A percentile compares a stretch with the other conserved stretches of the same genome.
These are phyloP conservation scores for Malurus melanocephalus DNA, from an alignment of 2,113 vertebrate genomes.

Conservation along the genomic window DNA sequence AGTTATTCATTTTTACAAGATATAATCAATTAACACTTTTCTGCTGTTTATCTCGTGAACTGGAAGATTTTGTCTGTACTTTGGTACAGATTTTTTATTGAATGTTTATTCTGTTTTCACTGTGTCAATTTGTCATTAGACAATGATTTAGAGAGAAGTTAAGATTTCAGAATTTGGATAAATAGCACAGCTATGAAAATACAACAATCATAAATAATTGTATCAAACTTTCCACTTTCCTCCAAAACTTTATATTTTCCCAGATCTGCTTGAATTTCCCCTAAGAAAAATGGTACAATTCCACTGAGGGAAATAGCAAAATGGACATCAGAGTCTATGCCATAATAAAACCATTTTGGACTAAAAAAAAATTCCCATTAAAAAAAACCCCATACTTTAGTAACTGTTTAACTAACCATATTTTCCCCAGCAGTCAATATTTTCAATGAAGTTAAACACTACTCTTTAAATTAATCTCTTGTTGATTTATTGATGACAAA, in stretches of 20 bases:
- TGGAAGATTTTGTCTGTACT: neutral
- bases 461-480: neutral
- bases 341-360: neutral
- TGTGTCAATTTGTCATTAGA: neutral
- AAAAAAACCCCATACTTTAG: neutral
- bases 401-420: neutral
- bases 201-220: neutral
- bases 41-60: neutral
- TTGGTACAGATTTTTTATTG: neutral
- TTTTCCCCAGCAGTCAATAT: neutral
- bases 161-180: neutral
- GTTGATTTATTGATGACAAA: neutral
- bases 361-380: neutral
- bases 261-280: neutral
- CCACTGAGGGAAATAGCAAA: neutral
- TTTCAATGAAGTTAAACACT: neutral
- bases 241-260: neutral
- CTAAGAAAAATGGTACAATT: neutral
- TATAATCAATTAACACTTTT: neutral
- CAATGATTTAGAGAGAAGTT: neutral
- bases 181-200: neutral
- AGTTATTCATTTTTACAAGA: slow-evolving; percentile 1
- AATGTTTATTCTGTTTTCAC: neutral
- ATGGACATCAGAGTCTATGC: neutral
- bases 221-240: neutral